Percentiles rank a stretch among this genome's conserved stretches.
Evolutionary conservation across 2,888 invertebrate genomes (phyloP).

Genomic region (Diaprepes abbreviatus): DNA sequence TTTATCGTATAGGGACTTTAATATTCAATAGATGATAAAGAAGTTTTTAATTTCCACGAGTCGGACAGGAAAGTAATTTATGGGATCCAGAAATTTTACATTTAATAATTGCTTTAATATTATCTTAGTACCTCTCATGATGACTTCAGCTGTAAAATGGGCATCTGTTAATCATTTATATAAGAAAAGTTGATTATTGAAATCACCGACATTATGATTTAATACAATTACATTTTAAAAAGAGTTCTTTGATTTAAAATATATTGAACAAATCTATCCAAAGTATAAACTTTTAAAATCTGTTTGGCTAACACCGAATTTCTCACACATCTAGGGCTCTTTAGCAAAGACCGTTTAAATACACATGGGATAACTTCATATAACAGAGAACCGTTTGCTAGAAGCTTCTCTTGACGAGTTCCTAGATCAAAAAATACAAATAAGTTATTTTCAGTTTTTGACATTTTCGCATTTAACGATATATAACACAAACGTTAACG

Average conservation of each 20-base stretch:
- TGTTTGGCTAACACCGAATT: background rate
- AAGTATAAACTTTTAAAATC: background rate
- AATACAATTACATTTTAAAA: background rate
- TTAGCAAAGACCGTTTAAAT: background rate
- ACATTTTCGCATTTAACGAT: slow-evolving; percentile 28
- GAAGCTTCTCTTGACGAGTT: too few relatives aligned
- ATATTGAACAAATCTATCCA: background rate
- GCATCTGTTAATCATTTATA: slow-evolving; percentile 25
- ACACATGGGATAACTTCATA: slow-evolving; percentile 45
- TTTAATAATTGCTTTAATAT: slow-evolving; percentile 40
- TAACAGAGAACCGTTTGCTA: slow-evolving; percentile 22
- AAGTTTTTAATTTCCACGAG: slow-evolving; percentile 54
- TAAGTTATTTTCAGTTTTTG: too few relatives aligned
- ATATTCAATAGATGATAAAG: slow-evolving; percentile 37
- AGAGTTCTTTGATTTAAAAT: too few relatives aligned
- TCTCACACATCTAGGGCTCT: background rate
- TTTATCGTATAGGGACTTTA: slow-evolving; percentile 38
- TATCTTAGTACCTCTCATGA: slow-evolving; percentile 44
- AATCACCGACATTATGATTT: background rate
- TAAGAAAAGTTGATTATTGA: slow-evolving; percentile 15
- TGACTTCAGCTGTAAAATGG: slow-evolving; percentile 33
- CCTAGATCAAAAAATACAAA: too few relatives aligned
- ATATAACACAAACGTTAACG: slow-evolving; percentile 26
- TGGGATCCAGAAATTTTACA: too few relatives aligned
- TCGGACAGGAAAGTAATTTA: too few relatives aligned